phyloP scores from a whole-genome alignment of 2,888 invertebrate genomes.

The Shargacucullia verbasci region DNA sequence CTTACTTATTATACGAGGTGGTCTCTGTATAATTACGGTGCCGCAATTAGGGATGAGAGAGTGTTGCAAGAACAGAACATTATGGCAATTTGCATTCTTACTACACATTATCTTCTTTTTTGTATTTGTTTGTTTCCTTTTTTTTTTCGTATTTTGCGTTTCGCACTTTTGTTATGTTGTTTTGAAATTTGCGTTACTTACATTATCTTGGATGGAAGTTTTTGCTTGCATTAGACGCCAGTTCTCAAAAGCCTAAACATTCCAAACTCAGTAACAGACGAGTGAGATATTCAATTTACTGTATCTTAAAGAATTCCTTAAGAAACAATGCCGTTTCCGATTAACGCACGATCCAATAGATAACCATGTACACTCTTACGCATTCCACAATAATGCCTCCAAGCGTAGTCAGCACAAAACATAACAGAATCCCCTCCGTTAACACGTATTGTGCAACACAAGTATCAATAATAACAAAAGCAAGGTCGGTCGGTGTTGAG shows the following conservation, averaged over 20 bases:
- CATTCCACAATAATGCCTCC: conserved; percentile 40
- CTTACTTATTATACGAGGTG: conserved; percentile 35
- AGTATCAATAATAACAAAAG: conserved; percentile 55
- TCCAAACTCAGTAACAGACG: no score
- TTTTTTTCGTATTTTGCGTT: conserved; percentile 32
- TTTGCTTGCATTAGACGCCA: no score
- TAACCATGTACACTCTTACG: conserved; percentile 38
- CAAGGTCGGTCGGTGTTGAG: conserved; percentile 49
- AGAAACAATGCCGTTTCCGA: conserved; percentile 25
- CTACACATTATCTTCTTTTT: no score
- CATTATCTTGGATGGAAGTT: no score
- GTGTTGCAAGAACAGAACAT: conserved; percentile 50
- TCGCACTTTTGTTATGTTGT: conserved; percentile 20
- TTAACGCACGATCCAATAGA: conserved; percentile 41
- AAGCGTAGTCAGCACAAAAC: conserved; percentile 37
- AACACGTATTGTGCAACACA: conserved; percentile 55
- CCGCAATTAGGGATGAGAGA: conserved; percentile 55
- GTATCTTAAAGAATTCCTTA: conserved; percentile 11
- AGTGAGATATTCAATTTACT: neutral
- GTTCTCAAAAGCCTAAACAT: no score
- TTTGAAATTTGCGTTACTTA: conserved; percentile 13
- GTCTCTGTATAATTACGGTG: conserved; percentile 46
- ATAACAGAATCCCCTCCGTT: conserved; percentile 32
- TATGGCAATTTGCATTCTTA: conserved; percentile 46
- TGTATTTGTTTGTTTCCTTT: no score